Evolutionary conservation across 2,888 invertebrate species (phyloP).

Genomic region (Aspidapion aeneum): DNA sequence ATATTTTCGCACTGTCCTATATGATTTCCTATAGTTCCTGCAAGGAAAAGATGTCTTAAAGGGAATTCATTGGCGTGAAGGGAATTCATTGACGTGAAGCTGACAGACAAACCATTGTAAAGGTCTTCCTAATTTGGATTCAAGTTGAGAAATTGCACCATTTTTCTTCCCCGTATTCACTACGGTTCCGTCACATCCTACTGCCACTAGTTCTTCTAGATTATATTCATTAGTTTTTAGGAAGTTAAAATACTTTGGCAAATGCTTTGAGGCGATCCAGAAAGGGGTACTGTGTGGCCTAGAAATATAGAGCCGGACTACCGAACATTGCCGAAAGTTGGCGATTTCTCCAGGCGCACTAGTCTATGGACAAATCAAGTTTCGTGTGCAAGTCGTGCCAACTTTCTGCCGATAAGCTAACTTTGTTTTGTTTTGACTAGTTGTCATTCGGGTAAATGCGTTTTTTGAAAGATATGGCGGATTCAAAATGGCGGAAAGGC

Average conservation of each 20-base stretch:
- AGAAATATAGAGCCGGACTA: too few species aligned
- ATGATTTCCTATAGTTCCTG: not conserved
- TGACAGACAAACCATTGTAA: slow-evolving; percentile 13
- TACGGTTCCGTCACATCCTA: slow-evolving; percentile 21
- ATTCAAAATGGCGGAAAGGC: too few species aligned
- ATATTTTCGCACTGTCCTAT: not conserved
- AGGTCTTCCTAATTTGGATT: slow-evolving; percentile 4
- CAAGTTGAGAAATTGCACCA: not conserved
- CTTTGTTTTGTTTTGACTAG: too few species aligned
- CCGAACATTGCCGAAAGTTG: too few species aligned
- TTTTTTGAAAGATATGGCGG: too few species aligned
- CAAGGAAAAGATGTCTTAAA: slow-evolving; percentile 3
- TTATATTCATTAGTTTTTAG: not conserved
- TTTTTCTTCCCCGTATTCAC: slow-evolving; percentile 2
- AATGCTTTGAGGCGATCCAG: slow-evolving; percentile 10
- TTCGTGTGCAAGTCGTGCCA: too few species aligned
- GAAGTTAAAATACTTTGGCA: not conserved
- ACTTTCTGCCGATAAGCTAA: too few species aligned
- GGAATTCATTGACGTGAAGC: too few species aligned
- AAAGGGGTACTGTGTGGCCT: too few species aligned
- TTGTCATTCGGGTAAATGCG: too few species aligned
- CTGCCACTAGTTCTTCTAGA: slow-evolving; percentile 10
- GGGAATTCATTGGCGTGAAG: slow-evolving; percentile 2
- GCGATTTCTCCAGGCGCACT: too few species aligned
- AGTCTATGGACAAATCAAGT: too few species aligned